Percentiles rank a stretch among this genome's conserved stretches.
phyloP scores from a whole-genome alignment of 2,888 invertebrate genomes.

The Nyleta sp. region DNA sequence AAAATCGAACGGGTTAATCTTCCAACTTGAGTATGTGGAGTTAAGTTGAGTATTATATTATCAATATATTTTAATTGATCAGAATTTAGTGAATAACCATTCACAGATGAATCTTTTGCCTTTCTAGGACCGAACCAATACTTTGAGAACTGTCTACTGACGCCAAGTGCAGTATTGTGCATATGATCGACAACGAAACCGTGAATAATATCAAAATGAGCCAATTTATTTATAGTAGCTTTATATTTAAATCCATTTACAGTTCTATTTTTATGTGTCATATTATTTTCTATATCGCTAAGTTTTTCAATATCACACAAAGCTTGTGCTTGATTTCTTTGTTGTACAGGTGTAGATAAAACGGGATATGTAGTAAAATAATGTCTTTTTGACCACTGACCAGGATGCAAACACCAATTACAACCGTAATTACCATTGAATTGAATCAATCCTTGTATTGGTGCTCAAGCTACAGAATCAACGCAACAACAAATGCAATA shows the following conservation, averaged over 20 bases:
- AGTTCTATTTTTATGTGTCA: not conserved
- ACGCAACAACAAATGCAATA: too few relatives aligned
- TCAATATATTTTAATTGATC: not conserved
- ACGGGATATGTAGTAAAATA: not conserved
- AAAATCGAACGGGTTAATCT: slow-evolving; percentile 1
- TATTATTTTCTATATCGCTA: not conserved
- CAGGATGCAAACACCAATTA: too few relatives aligned
- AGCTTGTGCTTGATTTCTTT: slow-evolving; percentile 1
- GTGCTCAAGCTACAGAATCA: too few relatives aligned
- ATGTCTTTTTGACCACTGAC: too few relatives aligned
- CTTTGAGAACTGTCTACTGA: slow-evolving; percentile 1
- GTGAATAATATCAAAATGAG: not conserved
- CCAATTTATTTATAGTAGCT: not conserved
- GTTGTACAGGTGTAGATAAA: not conserved
- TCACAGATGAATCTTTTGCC: too few relatives aligned
- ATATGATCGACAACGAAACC: slow-evolving; percentile 7
- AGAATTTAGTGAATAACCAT: too few relatives aligned
- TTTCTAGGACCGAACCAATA: not conserved
- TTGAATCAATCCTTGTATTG: too few relatives aligned
- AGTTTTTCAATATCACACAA: not conserved
- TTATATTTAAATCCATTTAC: not conserved
- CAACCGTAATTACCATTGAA: too few relatives aligned
- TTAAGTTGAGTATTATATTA: not conserved
- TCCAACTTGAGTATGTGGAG: slow-evolving; percentile 10
- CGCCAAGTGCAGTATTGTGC: not conserved